These are phyloP conservation scores for Cryptosula pallasiana DNA, from an alignment of 2,888 invertebrate species.

Conservation along the genomic window DNA sequence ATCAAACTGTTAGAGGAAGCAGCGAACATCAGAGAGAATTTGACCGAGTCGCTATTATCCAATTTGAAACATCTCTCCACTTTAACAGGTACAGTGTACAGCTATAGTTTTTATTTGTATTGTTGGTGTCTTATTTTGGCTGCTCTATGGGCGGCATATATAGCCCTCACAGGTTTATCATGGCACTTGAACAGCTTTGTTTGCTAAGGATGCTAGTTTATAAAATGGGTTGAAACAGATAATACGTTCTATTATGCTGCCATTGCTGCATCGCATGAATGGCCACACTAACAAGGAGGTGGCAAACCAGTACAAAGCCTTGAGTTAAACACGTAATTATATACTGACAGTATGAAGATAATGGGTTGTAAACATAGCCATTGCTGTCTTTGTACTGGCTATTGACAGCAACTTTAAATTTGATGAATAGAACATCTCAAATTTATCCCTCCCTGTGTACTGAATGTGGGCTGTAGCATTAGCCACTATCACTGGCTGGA, in stretches of 20 bases:
- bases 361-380: not conserved
- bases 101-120: not conserved
- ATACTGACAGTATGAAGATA: conserved; percentile 7
- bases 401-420: conserved; percentile 9
- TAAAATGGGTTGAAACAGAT: not conserved
- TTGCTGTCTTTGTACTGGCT: conserved; percentile 18
- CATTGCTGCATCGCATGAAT: not conserved
- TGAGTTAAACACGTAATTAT: conserved; percentile 1
- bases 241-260: conserved; percentile 17
- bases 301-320: not conserved
- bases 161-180: not conserved
- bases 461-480: too few relatives aligned
- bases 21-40: not conserved
- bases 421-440: not conserved
- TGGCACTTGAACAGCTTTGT: not conserved
- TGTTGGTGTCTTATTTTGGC: not conserved
- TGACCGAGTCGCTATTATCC: not conserved
- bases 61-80: conserved; percentile 12
- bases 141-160: not conserved
- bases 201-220: not conserved
- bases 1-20: conserved; percentile 1
- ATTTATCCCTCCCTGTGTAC: too few relatives aligned
- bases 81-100: not conserved
- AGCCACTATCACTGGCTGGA: too few relatives aligned
- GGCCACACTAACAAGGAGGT: not conserved